Evolutionary conservation across 1,140 invertebrate genomes (phyloP).

Genomic region (Yoshiicerus persimilis): DNA sequence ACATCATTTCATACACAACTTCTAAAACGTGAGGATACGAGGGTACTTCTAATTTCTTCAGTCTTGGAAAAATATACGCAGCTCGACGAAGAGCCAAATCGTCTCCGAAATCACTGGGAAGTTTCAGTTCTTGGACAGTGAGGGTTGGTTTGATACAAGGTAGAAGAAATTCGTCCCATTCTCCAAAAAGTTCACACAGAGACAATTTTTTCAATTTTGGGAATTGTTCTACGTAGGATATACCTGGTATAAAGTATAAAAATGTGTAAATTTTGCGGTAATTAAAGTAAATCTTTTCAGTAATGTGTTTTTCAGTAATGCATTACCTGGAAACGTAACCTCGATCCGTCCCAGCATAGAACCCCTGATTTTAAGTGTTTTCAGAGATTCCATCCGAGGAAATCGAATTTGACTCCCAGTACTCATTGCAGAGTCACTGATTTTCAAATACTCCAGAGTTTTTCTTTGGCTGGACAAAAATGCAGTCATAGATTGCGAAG

Average conservation of each 20-base stretch:
- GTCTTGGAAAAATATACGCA: slow-evolving; percentile 25
- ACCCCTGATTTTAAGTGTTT: slow-evolving; percentile 27
- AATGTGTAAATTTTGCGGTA: too few relatives aligned
- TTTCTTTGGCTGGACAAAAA: slow-evolving; percentile 26
- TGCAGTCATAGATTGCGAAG: not conserved
- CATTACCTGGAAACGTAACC: slow-evolving; percentile 25
- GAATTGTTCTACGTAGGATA: slow-evolving; percentile 23
- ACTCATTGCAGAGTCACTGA: slow-evolving; percentile 35
- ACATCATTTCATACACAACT: slow-evolving; percentile 23
- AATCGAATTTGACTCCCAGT: slow-evolving; percentile 2
- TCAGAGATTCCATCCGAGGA: slow-evolving; percentile 20
- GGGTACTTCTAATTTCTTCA: slow-evolving; percentile 28
- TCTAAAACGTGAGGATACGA: not conserved
- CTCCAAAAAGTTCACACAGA: not conserved
- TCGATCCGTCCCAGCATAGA: slow-evolving; percentile 17
- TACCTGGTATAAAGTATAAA: too few relatives aligned
- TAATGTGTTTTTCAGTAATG: too few relatives aligned
- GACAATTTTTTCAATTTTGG: slow-evolving; percentile 6
- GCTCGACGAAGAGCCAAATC: not conserved
- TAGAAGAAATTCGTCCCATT: slow-evolving; percentile 31
- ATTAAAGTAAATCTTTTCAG: too few relatives aligned
- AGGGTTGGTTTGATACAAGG: slow-evolving; percentile 8
- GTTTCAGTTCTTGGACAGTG: slow-evolving; percentile 28
- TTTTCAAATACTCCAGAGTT: not conserved
- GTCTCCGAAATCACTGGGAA: slow-evolving; percentile 32